These are phyloP conservation scores for Cynocephalus volans DNA, from an alignment of 2,113 vertebrate genomes.

Conservation along the genomic window DNA sequence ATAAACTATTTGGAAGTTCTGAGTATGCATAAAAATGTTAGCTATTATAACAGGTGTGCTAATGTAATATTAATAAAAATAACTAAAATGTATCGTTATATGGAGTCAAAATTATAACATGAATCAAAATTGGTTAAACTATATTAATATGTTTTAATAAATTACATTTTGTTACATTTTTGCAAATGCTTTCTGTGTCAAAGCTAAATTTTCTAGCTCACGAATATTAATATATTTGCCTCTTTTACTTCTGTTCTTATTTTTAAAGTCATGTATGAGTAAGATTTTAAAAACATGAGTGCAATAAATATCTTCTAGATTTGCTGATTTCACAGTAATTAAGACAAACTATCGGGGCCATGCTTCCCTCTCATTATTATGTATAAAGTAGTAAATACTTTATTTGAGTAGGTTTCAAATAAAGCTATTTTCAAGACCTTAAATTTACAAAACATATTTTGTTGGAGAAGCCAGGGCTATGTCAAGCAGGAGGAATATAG, in stretches of 20 bases:
- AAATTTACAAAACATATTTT: constrained; percentile 37
- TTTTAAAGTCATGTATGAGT: neutral
- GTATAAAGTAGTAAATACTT: neutral
- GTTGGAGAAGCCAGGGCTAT: neutral
- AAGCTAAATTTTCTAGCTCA: neutral
- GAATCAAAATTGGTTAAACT: neutral
- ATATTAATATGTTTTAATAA: neutral
- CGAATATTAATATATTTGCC: neutral
- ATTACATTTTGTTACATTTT: neutral
- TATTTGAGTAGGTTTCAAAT: neutral
- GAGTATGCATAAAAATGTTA: neutral
- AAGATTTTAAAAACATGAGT: neutral
- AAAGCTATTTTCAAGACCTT: constrained; percentile 19
- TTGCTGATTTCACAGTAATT: constrained; percentile 15
- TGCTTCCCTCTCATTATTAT: neutral
- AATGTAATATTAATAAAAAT: neutral
- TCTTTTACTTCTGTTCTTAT: constrained; percentile 6
- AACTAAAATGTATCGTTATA: neutral
- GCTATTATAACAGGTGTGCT: neutral
- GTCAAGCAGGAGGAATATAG: neutral
- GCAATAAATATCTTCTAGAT: neutral
- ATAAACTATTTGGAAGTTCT: neutral
- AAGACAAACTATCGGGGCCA: neutral
- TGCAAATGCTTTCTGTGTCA: neutral
- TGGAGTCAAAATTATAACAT: neutral